These are phyloP conservation scores for Polyodon spathula DNA, from an alignment of 2,113 vertebrate species.

Conservation along the genomic window DNA sequence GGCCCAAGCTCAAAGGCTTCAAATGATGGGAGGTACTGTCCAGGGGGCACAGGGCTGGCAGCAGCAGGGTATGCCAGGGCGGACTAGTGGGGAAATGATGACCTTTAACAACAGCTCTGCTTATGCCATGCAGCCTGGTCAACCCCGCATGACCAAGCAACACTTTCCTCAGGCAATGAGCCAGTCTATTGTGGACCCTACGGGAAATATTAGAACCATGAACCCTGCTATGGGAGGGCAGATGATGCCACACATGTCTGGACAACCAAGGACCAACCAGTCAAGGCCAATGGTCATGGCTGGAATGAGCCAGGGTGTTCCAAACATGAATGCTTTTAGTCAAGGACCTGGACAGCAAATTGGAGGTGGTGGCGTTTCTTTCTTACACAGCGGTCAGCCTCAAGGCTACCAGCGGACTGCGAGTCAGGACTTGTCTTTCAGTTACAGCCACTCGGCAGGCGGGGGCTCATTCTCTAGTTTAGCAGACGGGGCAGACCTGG, in stretches of 20 bases:
- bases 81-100: constrained; percentile 87
- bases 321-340: constrained; percentile 68
- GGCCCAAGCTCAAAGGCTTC: constrained; percentile 80
- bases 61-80: constrained; percentile 66
- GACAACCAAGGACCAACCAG: constrained; percentile 75
- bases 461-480: constrained; percentile 69
- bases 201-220: constrained; percentile 59
- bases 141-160: constrained; percentile 79
- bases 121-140: constrained; percentile 72
- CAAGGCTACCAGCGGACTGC: constrained; percentile 86
- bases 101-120: constrained; percentile 68
- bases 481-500: constrained; percentile 77
- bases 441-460: constrained; percentile 71
- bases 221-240: constrained; percentile 79
- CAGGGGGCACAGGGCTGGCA: constrained; percentile 56
- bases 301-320: constrained; percentile 73
- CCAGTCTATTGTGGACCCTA: constrained; percentile 57
- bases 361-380: constrained; percentile 46
- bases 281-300: constrained; percentile 80
- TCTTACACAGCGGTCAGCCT: constrained; percentile 68
- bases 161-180: constrained; percentile 80
- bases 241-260: constrained; percentile 76
- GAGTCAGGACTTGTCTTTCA: constrained; percentile 82
- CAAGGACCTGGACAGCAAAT: constrained; percentile 67
- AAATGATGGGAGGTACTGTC: constrained; percentile 70